Evolutionary conservation across 2,797 vertebrate genomes (phyloP).

Genomic region (Pseudopleuronectes americanus): DNA sequence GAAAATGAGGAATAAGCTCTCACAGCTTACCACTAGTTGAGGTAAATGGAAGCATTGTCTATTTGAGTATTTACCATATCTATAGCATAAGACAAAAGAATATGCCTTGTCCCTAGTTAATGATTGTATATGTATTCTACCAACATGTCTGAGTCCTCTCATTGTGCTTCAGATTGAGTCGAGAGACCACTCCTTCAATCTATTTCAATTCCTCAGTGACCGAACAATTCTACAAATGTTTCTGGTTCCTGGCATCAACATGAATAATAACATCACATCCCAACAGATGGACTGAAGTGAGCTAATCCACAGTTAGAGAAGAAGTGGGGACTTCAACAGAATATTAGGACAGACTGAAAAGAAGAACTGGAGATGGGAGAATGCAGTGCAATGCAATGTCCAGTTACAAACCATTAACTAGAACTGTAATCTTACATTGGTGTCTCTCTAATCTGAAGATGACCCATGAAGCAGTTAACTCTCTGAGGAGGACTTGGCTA

Average conservation of each 20-base stretch:
- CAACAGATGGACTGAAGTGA: background rate
- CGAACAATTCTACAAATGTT: background rate
- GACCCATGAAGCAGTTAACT: too few species aligned
- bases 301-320: background rate
- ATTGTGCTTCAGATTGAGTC: constrained; percentile 56
- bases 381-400: background rate
- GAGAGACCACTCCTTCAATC: constrained; percentile 69
- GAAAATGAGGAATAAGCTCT: too few species aligned
- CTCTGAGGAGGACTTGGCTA: too few species aligned
- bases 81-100: too few species aligned
- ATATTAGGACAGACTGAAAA: background rate
- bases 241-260: constrained; percentile 2
- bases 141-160: constrained; percentile 36
- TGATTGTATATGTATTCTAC: background rate
- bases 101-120: too few species aligned
- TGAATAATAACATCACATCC: constrained; percentile 4
- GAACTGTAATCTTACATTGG: too few species aligned
- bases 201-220: constrained; percentile 69
- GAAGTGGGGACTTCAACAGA: background rate
- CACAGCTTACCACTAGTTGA: too few species aligned
- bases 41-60: too few species aligned
- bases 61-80: too few species aligned
- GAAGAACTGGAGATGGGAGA: background rate
- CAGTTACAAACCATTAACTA: too few species aligned
- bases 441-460: too few species aligned